A percentile compares a stretch with the other conserved stretches of the same genome.
phyloP scores from a whole-genome alignment of 2,113 vertebrate genomes.

The Aldabrachelys gigantea region DNA sequence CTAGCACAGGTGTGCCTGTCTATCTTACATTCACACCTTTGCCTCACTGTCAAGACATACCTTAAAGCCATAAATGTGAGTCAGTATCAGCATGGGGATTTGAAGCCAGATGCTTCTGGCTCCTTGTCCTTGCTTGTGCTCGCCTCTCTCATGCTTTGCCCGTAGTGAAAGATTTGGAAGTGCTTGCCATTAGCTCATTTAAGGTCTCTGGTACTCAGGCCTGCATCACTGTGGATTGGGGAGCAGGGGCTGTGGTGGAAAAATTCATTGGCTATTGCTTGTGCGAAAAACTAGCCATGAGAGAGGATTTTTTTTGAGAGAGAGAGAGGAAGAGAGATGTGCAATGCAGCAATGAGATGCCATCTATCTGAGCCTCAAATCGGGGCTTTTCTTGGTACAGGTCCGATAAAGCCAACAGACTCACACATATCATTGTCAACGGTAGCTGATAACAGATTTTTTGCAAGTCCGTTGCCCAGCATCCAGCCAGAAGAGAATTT shows the following conservation, averaged over 20 bases:
- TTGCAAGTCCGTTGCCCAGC: neutral
- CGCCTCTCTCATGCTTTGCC: neutral
- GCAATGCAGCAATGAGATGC: neutral
- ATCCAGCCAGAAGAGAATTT: neutral
- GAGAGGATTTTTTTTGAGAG: neutral
- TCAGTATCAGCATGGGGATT: neutral
- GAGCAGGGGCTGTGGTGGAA: neutral
- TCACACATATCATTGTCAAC: neutral
- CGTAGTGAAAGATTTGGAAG: neutral
- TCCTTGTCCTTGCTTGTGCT: neutral
- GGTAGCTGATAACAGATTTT: conserved; percentile 28
- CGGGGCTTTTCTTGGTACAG: neutral
- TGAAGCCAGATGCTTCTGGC: neutral
- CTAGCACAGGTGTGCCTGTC: neutral
- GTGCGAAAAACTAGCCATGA: neutral
- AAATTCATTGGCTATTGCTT: neutral
- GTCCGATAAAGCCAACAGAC: conserved; percentile 22
- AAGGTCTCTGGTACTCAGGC: accelerated
- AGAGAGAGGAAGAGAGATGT: neutral
- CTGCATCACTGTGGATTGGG: accelerated
- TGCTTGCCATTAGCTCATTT: neutral
- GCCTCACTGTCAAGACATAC: neutral
- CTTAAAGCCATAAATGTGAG: neutral
- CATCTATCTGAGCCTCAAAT: conserved; percentile 8
- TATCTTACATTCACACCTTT: neutral